Percentiles rank a stretch among this genome's conserved stretches.
Evolutionary conservation across 2,113 vertebrate genomes (phyloP).

Genomic region (Boulengeromyrus knoepffleri): DNA sequence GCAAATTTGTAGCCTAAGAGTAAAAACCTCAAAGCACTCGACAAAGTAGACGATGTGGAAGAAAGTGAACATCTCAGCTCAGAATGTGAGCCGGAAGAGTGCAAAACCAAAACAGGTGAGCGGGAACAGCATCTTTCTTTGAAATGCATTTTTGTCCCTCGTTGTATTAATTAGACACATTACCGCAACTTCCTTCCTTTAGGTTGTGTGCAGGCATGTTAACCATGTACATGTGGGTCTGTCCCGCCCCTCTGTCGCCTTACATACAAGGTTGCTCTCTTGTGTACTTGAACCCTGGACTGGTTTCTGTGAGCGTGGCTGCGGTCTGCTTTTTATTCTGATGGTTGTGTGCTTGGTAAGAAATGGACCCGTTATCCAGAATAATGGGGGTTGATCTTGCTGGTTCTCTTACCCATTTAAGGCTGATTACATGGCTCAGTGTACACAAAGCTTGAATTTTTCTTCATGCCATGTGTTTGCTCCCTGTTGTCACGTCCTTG

Average conservation of each 20-base stretch:
- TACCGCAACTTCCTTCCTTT: neutral
- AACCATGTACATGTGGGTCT: neutral
- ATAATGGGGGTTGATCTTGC: neutral
- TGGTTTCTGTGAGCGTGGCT: neutral
- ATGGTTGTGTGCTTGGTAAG: neutral
- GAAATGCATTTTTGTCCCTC: neutral
- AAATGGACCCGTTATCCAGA: neutral
- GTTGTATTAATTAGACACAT: neutral
- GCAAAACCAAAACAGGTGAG: neutral
- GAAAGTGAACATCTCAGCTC: neutral
- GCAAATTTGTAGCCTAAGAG: neutral
- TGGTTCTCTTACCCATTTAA: neutral
- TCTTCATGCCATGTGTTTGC: neutral
- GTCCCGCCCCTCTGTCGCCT: neutral
- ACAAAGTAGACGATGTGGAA: neutral
- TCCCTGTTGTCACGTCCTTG: neutral
- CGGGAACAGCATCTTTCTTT: neutral
- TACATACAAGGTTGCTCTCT: neutral
- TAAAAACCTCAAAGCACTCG: neutral
- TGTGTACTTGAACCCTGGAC: neutral
- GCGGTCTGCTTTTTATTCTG: neutral
- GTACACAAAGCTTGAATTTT: neutral
- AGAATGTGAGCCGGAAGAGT: neutral
- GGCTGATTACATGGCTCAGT: neutral
- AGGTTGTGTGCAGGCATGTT: neutral